phyloP scores from a whole-genome alignment of 1,140 invertebrate genomes.

The Triops longicaudatus region DNA sequence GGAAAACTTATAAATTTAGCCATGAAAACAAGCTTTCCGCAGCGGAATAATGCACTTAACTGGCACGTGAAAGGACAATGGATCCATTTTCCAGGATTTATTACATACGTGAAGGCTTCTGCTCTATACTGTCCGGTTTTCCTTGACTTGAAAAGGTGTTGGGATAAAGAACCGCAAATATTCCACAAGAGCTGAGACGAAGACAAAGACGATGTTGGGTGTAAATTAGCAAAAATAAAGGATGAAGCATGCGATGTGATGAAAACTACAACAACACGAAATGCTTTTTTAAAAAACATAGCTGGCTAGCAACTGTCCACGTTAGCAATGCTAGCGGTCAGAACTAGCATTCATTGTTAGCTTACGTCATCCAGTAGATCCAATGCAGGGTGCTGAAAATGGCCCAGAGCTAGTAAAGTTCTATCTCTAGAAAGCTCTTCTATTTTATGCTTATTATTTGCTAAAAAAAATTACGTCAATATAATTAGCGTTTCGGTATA shows the following conservation, averaged over 20 bases:
- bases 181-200: neutral
- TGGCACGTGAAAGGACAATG: slow-evolving; percentile 6
- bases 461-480: no score
- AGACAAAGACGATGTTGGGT: neutral
- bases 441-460: no score
- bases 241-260: neutral
- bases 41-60: neutral
- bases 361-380: neutral
- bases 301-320: no score
- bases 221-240: neutral
- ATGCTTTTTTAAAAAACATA: neutral
- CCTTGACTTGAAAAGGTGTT: neutral
- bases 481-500: no score
- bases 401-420: neutral
- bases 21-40: slow-evolving; percentile 6
- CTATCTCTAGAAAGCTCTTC: neutral
- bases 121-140: neutral
- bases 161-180: neutral
- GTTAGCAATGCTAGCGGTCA: no score
- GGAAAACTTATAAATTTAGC: neutral
- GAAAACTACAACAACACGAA: neutral
- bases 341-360: neutral
- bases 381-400: neutral
- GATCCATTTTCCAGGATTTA: slow-evolving; percentile 3
- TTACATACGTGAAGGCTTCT: neutral